Evolutionary conservation across 1,140 invertebrate genomes (phyloP), one percentile per base, ranked within the genome.

Genomic region (Trichomalopsis sarcophagae): DNA sequence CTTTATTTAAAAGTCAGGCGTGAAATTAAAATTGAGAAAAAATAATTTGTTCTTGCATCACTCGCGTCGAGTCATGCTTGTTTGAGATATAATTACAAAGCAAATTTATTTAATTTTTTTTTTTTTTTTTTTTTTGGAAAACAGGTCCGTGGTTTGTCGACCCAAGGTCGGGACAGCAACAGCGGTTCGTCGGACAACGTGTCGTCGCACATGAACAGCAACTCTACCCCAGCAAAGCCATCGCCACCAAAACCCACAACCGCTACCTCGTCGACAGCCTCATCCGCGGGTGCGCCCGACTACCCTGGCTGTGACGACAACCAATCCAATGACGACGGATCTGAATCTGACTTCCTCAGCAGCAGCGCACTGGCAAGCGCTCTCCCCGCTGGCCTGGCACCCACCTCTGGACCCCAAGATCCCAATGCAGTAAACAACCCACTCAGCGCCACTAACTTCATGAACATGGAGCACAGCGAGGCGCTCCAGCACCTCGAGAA

Each of bases 401-500:
- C 87, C 2, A 86, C 89, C 33, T 86, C 89, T n/a, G 83, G 83
- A 2, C 13, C 33, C 21, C 30, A 40, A 13, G 44, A 68, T 40
- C 40, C n/a, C 2, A 17, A 62, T 2, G 23, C 40, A 23, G 73
- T 88, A 0, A 82, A 87, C 13, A 89, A 88, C 80, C 82, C 88
- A 78, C 73, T 86, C 76, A 73, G 89, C 36, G 87, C 88, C 68
- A 88, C 90, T n/a, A 93, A 91, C 50, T 93, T 91, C 81, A 89
- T 92, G 87, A 93, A 92, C 66, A 92, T 92, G 88, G 92, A 93
- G 44, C 92, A 93, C 80, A 92, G 90, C 74, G 93, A 93, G 82
- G 93, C 92, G 33, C 86, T 93, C 5, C 93, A 93, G 40, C 91
- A 93, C 86, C 88, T 93, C 74, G 92, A 93, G 74, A 93, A 92